Base-by-base conservation (phyloP, 2,888 invertebrate genomes). In the Ditula angustiorana region DNA sequence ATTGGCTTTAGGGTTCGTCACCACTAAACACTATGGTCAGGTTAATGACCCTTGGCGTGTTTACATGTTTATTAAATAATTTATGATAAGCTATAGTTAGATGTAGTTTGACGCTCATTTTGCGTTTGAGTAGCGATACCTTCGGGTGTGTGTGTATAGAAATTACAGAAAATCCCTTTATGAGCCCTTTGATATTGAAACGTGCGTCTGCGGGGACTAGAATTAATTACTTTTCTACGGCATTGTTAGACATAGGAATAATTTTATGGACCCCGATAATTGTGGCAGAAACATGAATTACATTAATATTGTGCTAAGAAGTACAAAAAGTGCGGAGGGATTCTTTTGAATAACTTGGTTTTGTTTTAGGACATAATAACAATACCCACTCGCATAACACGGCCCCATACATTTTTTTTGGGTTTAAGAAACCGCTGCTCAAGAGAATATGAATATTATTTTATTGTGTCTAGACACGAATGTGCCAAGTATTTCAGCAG, bases 101-200 rank as follows among this genome's bases (percentile, higher is more conserved):
- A 41, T 41, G 41, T 19, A 19, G 19, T 37, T 37, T 41, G 19
- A 19, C 19, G 41, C 16, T 10, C 19, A 52, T 64, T 53, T 64
- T 53, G 46, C 5, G 35, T 58, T 56, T 59, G 52, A 46, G 37
- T 64, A 37, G 58, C 53, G 53, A 59, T 59, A 30, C 35, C n/a
- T n/a, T n/a, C n/a, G n/a, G 16, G 47, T 4, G 30, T n/a, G n/a
- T n/a, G n/a, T n/a, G 46, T 35, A 8, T 2, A 58, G 58, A 13
- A n/a, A n/a, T n/a, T n/a, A n/a, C n/a, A n/a, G 58, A 52, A 64
- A 64, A 53, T 64, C 28, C 53, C 59, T 59, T 64, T 52, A 64
- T 35, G n/a, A 10, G 24, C 63, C 44, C 63, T 64, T 64, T 59
- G 64, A 59, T 56, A 62, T 59, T 44, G 59, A 46, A 47, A 46